Percentiles rank a stretch among this genome's conserved stretches.
Conservation (phyloP, 2,113 vertebrate species). For the Epinephelus moara region DNA sequence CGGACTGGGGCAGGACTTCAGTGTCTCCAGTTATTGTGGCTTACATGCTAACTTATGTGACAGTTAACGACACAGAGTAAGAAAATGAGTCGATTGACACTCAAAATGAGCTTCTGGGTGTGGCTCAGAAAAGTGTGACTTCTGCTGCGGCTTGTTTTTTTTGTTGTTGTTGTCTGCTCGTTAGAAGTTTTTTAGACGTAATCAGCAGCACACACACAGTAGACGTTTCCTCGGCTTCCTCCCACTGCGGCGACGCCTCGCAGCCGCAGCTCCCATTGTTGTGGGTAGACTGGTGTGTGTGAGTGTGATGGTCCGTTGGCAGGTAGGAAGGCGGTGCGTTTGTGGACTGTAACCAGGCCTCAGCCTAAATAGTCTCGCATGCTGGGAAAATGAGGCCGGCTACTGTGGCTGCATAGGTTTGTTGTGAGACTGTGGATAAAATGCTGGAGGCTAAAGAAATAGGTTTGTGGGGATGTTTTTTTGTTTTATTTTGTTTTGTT, state of each 20-base stretch:
- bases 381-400: conserved; percentile 24
- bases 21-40: background rate
- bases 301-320: background rate
- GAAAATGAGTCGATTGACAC: background rate
- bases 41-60: background rate
- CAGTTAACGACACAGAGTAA: background rate
- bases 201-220: conserved; percentile 55
- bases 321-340: conserved; percentile 14
- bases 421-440: conserved; percentile 8
- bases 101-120: background rate
- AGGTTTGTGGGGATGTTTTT: background rate
- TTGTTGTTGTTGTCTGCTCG: background rate
- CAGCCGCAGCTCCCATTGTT: conserved; percentile 47
- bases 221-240: conserved; percentile 68
- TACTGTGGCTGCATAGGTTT: conserved; percentile 23
- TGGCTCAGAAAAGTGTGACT: background rate
- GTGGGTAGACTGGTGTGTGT: conserved; percentile 18
- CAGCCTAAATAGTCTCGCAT: background rate
- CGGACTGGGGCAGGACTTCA: background rate
- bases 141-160: background rate
- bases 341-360: conserved; percentile 17
- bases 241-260: conserved; percentile 20
- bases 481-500: background rate
- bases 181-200: conserved; percentile 15
- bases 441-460: background rate